Conservation (phyloP, 2,113 vertebrate genomes). For the Balaenoptera acutorostrata region DNA sequence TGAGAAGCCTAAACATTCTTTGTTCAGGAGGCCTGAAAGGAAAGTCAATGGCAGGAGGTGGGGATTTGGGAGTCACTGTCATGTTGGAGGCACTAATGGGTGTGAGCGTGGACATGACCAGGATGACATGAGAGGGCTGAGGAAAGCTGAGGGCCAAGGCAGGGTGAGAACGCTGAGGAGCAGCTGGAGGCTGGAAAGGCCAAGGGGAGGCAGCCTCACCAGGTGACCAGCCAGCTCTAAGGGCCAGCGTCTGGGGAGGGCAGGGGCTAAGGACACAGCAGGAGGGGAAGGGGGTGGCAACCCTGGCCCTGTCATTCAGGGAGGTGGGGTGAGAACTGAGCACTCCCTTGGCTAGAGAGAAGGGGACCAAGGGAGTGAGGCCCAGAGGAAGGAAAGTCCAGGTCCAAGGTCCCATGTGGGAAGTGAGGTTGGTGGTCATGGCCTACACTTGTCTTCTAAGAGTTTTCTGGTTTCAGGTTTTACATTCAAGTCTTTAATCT, state of each 20-base stretch:
- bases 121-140: not conserved
- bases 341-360: not conserved
- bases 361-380: accelerated
- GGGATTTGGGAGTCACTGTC: not conserved
- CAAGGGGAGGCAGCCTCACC: not conserved
- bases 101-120: not conserved
- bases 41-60: not conserved
- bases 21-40: not conserved
- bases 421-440: not conserved
- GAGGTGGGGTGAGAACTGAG: not conserved
- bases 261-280: not conserved
- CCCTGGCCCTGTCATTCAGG: not conserved
- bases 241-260: not conserved
- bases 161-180: not conserved
- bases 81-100: not conserved
- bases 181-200: not conserved
- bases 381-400: not conserved
- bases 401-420: not conserved
- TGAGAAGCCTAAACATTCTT: not conserved
- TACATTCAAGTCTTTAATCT: not conserved
- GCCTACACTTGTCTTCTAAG: not conserved
- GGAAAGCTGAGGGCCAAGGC: not conserved
- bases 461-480: not conserved
- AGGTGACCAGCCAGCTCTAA: not conserved
- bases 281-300: not conserved